Conservation (phyloP, 2,113 vertebrate genomes). For the Tupaia chinensis region DNA sequence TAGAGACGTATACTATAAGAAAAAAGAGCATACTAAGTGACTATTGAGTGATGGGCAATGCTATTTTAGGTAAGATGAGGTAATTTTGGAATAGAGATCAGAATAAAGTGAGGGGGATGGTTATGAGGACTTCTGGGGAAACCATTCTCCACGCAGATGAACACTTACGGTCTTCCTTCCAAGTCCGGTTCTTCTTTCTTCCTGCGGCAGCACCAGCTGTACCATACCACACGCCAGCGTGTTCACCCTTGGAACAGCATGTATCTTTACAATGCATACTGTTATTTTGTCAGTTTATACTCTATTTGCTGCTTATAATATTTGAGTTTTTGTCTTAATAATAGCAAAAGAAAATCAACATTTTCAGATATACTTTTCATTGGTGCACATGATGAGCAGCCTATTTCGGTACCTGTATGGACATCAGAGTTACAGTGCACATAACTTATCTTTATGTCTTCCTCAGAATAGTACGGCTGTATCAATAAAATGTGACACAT, state of each 20-base stretch:
- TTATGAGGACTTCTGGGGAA: rapidly evolving
- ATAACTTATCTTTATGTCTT: background rate
- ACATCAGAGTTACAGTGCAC: background rate
- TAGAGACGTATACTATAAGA: too few relatives aligned
- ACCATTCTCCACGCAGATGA: background rate
- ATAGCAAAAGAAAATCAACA: background rate
- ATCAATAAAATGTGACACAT: background rate
- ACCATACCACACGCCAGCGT: background rate
- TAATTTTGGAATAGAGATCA: background rate
- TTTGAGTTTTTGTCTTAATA: background rate
- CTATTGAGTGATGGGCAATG: background rate
- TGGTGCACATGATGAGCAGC: background rate
- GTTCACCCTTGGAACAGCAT: background rate
- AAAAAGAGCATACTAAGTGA: background rate
- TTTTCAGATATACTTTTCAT: background rate
- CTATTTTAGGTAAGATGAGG: too few relatives aligned
- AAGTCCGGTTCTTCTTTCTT: background rate
- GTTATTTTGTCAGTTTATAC: too few relatives aligned
- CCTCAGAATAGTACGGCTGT: background rate
- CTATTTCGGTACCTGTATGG: background rate
- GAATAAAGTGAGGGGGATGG: background rate
- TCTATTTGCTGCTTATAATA: background rate
- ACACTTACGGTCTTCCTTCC: background rate
- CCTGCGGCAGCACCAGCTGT: too few relatives aligned
- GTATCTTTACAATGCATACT: background rate